Base-by-base conservation (phyloP, 1,140 invertebrate species). In the Heliconius himera region DNA sequence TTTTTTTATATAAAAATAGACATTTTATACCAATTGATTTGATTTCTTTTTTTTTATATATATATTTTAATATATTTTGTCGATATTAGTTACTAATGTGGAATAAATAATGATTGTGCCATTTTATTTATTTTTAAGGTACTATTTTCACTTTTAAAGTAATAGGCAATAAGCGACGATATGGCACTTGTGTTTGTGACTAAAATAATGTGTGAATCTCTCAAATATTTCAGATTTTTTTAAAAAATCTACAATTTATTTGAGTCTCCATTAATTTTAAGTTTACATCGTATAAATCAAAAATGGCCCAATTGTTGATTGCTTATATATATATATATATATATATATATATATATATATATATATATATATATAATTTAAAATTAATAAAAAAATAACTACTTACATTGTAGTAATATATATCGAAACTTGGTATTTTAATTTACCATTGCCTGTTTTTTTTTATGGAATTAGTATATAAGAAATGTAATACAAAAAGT, bases 231-330 rank as follows among this genome's bases (percentile, higher is more conserved):
- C 41, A 70, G 60, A 51, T 76, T 70, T 70, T 46, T 26, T 51
- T 76, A 70, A 26, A 49, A 46, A 70, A 29, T 70, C 56, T 26
- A n/a, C 18, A 60, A 29, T 36, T 76, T 76, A 70, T 76, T 76
- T 70, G 38, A 3, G 9, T 1, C 5, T 29, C 4, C 11, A 66
- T 29, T 66, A 26, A 16, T 26, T 66, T 66, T 66, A n/a, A 26
- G 9, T 66, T 26, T 66, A 66, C 60, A 29, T 26, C 13, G 60
- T 66, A 66, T 66, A 6, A 66, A 66, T 66, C n/a, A 66, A 66
- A 16, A 3, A 66, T 66, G 60, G 26, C 26, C 13, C 16, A 4
- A 46, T 16, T 36, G 41, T 46, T 20, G 1, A 8, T 51, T 51
- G 18, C 18, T 51, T 20, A 2, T 51, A 18, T 8, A 8, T 51